Evolutionary conservation across 2,888 invertebrate species (phyloP), one percentile per base, ranked within the genome.

Genomic region (Cheilosia urbana): DNA sequence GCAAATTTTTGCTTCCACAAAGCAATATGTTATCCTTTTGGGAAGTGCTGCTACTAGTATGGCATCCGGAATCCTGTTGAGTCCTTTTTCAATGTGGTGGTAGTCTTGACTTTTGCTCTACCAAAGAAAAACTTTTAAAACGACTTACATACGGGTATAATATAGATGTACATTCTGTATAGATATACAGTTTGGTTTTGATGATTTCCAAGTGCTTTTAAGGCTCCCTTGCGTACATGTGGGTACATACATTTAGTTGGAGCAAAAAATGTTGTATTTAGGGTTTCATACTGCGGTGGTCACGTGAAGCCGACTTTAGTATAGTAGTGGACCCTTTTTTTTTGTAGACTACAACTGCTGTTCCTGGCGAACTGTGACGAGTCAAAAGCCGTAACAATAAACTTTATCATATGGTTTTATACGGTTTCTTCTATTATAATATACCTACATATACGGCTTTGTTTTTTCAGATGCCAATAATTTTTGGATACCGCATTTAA

Each of bases 361-460:
- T 21, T 60, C 65, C 65, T 77, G 82, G 72, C 77, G 77, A 82
- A 65, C 82, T 72, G 83, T 73, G 78, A 83, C 83, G 72, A 78
- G 72, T 68, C 72, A 82, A 82, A 65, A 77, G 72, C 65, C 77
- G 53, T 81, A 58, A 65, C 57, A 73, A 53, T 51, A 55, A 68
- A 53, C 47, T 73, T 80, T 73, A 76, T 71, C 65, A 58, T 58
- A 75, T 51, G 71, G 57, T 78, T 71, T 78, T 65, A 71, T 57
- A 19, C 71, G 4, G 47, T 71, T 40, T 49, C 57, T 78, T 45
- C 42, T 58, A 21, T 40, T 42, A 24, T 15, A 15, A 5, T 6
- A 30, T 30, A 4, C 24, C 7, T 21, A 17, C 13, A 11, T 7
- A 15, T 45, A 49, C 11, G n/a, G 19, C 40, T 40, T 34, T 19